A percentile compares a stretch with the other conserved stretches of the same genome.
These are phyloP conservation scores for Phengaris alcon DNA, from an alignment of 2,888 invertebrate genomes.

Conservation along the genomic window DNA sequence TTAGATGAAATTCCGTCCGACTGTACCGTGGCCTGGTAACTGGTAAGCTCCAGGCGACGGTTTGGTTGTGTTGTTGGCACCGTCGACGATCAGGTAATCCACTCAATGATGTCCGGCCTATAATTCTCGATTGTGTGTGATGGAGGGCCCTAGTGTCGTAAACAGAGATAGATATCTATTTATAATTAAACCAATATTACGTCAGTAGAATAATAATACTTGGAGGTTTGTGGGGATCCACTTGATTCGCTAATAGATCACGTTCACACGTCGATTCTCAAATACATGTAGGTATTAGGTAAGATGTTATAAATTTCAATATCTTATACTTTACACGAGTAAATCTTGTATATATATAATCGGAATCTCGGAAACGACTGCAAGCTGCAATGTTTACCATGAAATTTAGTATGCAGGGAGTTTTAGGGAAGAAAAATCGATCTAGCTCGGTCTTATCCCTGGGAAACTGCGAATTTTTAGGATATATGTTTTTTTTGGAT, in stretches of 20 bases:
- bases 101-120: conserved; percentile 1
- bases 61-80: conserved; percentile 2
- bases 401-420: too few species aligned
- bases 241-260: neutral
- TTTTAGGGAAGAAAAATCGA: too few species aligned
- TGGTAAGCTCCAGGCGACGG: neutral
- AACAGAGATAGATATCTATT: neutral
- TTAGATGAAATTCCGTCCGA: neutral
- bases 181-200: conserved; percentile 15
- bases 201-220: neutral
- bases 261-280: too few species aligned
- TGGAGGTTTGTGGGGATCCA: neutral
- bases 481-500: too few species aligned
- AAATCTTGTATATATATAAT: too few species aligned
- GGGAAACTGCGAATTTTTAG: too few species aligned
- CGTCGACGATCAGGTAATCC: conserved; percentile 3
- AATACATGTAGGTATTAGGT: too few species aligned
- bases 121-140: conserved; percentile 8
- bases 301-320: too few species aligned
- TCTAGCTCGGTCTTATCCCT: too few species aligned
- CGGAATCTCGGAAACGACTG: neutral
- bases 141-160: neutral
- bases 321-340: too few species aligned
- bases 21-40: neutral
- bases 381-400: too few species aligned